phyloP scores from a whole-genome alignment of 92 coral and sea anemone genomes.

The Siderastrea radians region DNA sequence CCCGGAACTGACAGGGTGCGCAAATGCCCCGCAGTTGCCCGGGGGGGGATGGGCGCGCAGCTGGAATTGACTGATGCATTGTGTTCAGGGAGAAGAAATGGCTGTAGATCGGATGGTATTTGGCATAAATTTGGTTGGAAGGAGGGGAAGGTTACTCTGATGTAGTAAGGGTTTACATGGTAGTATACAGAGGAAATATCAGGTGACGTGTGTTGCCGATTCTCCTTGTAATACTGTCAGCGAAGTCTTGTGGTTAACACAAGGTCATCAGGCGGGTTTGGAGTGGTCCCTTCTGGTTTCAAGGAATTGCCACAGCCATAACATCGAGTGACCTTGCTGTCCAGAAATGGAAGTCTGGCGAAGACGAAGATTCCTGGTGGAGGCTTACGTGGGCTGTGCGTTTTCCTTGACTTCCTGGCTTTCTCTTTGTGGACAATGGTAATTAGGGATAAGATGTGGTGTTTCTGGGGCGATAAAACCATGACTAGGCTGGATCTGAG shows the following conservation, averaged over 20 bases:
- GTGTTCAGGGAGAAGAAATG: conserved; percentile 33
- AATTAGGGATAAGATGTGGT: conserved; percentile 5
- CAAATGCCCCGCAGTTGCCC: too few species aligned
- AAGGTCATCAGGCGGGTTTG: conserved; percentile 54
- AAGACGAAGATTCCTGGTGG: conserved; percentile 57
- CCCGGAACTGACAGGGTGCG: too few species aligned
- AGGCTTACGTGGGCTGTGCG: conserved; percentile 35
- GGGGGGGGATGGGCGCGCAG: too few species aligned
- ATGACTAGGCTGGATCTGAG: too few species aligned
- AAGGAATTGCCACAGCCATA: conserved; percentile 66
- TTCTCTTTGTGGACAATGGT: conserved; percentile 4
- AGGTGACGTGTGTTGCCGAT: conserved; percentile 53
- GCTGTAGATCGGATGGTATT: conserved; percentile 35
- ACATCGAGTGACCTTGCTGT: conserved; percentile 64
- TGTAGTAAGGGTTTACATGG: conserved; percentile 51
- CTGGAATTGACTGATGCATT: background rate
- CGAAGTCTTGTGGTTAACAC: conserved; percentile 30
- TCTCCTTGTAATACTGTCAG: conserved; percentile 50
- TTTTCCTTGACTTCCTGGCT: background rate
- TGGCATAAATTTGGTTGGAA: conserved; percentile 28
- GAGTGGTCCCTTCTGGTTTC: conserved; percentile 67
- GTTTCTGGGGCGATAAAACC: background rate
- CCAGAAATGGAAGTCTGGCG: conserved; percentile 59
- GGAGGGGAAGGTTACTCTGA: conserved; percentile 6
- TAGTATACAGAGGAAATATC: conserved; percentile 52